These are phyloP conservation scores for Plecotus auritus DNA, from an alignment of 2,113 vertebrate species.

Conservation along the genomic window DNA sequence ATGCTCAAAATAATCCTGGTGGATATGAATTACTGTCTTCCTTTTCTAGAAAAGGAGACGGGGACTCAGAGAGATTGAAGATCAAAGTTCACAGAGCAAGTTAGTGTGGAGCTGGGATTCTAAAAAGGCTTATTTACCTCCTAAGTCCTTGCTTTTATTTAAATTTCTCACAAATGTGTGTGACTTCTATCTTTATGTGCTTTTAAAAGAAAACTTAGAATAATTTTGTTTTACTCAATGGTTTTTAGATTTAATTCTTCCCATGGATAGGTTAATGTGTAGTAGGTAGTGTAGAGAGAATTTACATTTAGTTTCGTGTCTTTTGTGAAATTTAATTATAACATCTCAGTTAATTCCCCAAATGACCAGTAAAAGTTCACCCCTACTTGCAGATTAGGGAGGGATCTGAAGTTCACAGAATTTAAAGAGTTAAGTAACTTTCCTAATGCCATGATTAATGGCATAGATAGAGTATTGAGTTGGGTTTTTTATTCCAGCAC, in stretches of 20 bases:
- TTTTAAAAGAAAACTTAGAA: not conserved
- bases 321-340: slow-evolving; percentile 15
- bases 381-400: not conserved
- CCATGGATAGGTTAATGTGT: not conserved
- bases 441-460: not conserved
- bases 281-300: not conserved
- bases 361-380: not conserved
- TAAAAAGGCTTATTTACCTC: not conserved
- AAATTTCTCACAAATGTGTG: not conserved
- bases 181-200: not conserved
- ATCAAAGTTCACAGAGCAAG: not conserved
- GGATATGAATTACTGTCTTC: not conserved
- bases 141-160: not conserved
- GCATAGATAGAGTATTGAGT: not conserved
- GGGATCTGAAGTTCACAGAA: not conserved
- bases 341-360: not conserved
- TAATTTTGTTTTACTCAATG: not conserved
- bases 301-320: not conserved
- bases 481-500: not conserved
- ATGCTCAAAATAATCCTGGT: not conserved
- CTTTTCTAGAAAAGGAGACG: not conserved
- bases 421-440: not conserved
- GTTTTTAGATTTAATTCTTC: not conserved
- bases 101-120: not conserved
- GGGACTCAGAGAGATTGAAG: not conserved